Base-by-base conservation (phyloP, 2,888 invertebrate species). In the Megaustenia siamemsis region DNA sequence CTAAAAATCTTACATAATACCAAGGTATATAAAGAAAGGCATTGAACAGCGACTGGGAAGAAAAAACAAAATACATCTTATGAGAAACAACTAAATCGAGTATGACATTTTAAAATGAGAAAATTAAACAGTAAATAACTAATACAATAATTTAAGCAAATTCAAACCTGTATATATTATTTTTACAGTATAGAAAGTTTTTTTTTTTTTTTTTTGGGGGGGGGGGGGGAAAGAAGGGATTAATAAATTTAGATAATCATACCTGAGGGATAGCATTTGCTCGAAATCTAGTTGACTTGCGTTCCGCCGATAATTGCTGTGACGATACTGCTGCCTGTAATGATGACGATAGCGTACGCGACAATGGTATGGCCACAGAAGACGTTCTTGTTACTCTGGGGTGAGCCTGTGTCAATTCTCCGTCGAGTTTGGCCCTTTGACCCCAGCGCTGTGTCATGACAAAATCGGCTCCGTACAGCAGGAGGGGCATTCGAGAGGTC, bases 371-470 rank as follows among this genome's bases (percentile, higher is more conserved):
- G 8, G 32, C 24, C n/a, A 38, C 56, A n/a, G 56, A 38, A 35
- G 35, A 56, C 63, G 40, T 63, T 24, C 21, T 21, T n/a, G 63
- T n/a, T n/a, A 28, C 28, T 77, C n/a, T 56, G 43, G 38, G 24
- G 10, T 40, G 40, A 38, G 63, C 43, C 60, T 63, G 60, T 66
- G 68, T 35, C 79, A 49, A 43, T 43, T 80, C 79, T 80, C 76
- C 71, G 53, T 63, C 45, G 53, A 49, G 45, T 73, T 53, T 69
- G 53, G 78, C 71, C 75, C 78, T 68, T 28, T 43, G 40, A 53
- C 21, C 28, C 68, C 35, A 76, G 69, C 56, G 45, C 69, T 60
- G 77, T 77, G 84, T 84, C 84, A 84, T 84, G 79, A 28, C 84
- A 60, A 40, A 56, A 60, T 66, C 6, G 32, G 60, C 79, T 71